phyloP scores from a whole-genome alignment of 2,888 invertebrate species.

The Drosophila pegasa region DNA sequence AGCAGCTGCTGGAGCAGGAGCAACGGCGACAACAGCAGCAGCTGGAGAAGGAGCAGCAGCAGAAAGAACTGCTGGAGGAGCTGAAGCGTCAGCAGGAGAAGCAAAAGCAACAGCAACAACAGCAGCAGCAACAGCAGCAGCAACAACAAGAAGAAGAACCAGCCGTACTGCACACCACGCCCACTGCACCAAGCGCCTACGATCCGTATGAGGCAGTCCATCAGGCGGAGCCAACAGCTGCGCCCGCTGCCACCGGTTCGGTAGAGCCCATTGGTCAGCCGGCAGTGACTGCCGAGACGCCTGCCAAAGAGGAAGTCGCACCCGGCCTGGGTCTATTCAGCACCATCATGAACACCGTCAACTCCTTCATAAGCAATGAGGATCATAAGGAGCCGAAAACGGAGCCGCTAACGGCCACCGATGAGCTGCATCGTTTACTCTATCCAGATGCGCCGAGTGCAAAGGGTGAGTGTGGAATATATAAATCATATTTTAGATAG shows the following conservation, averaged over 20 bases:
- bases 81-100: constrained; percentile 4
- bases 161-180: constrained; percentile 34
- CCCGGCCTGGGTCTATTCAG: constrained; percentile 78
- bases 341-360: constrained; percentile 82
- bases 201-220: constrained; percentile 36
- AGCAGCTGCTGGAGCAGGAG: constrained; percentile 1
- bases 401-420: constrained; percentile 23
- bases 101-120: constrained; percentile 2
- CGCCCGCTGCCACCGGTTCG: constrained; percentile 39
- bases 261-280: constrained; percentile 51
- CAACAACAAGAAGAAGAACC: constrained; percentile 7
- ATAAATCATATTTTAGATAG: neutral
- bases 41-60: neutral
- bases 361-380: constrained; percentile 70
- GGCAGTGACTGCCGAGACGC: constrained; percentile 39
- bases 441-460: constrained; percentile 51
- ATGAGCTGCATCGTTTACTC: constrained; percentile 76
- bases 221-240: constrained; percentile 45
- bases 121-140: constrained; percentile 1
- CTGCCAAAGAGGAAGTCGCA: constrained; percentile 55
- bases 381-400: constrained; percentile 35
- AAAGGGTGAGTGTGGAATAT: constrained; percentile 11
- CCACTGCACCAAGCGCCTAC: constrained; percentile 20
- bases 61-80: neutral
- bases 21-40: neutral